Percentiles rank a stretch among this genome's conserved stretches.
phyloP scores from a whole-genome alignment of 2,888 invertebrate species.

The Clitarchus hookeri region DNA sequence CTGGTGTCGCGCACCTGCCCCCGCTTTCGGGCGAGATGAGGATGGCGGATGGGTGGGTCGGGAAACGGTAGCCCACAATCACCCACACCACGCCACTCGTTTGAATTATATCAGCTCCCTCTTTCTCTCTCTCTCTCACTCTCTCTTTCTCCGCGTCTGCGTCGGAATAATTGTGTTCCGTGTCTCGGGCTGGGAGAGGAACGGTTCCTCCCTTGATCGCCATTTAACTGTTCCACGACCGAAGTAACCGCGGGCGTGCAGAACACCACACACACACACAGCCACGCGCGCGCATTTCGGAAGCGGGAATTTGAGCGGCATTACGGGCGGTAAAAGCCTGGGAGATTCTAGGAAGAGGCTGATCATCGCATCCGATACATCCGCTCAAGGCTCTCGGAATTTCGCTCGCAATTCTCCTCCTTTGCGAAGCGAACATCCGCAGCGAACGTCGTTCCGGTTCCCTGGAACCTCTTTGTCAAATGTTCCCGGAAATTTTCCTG shows the following conservation, averaged over 20 bases:
- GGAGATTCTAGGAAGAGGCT: background rate
- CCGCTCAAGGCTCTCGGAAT: too few species aligned
- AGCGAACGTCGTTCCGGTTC: too few species aligned
- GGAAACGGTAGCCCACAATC: too few species aligned
- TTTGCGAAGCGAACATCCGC: too few species aligned
- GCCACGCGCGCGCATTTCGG: background rate
- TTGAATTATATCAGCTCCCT: background rate
- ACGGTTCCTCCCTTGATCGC: background rate
- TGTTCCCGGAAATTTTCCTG: too few species aligned
- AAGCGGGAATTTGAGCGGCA: background rate
- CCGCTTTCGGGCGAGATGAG: background rate
- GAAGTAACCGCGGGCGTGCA: background rate
- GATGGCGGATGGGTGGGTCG: background rate
- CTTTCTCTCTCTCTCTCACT: background rate
- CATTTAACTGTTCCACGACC: background rate
- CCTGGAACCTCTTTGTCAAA: too few species aligned
- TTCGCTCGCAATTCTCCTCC: too few species aligned
- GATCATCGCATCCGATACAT: background rate
- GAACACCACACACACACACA: background rate
- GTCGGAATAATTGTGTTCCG: background rate
- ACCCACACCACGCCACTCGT: too few species aligned
- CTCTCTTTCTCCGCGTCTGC: background rate
- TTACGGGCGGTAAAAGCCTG: background rate
- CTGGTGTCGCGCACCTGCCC: background rate
- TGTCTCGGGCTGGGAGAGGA: background rate